These are phyloP conservation scores for Cataglyphis albicans DNA, from an alignment of 2,888 invertebrate species.

Conservation along the genomic window DNA sequence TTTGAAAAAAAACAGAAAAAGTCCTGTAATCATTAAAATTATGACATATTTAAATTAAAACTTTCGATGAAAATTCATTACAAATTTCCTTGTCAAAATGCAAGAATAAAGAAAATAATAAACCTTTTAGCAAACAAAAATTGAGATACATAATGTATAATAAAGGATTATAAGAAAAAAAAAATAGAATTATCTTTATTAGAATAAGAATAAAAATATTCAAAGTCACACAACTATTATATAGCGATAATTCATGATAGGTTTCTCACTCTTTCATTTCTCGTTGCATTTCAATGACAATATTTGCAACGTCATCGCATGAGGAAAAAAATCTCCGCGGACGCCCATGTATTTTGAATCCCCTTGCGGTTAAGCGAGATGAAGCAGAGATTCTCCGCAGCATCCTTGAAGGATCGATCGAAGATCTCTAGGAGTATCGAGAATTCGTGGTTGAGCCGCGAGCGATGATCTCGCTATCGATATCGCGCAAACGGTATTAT, in stretches of 20 bases:
- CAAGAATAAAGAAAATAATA: not conserved
- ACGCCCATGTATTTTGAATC: slow-evolving; percentile 18
- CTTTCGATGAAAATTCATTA: not conserved
- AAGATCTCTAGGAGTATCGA: slow-evolving; percentile 35
- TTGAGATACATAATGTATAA: not conserved
- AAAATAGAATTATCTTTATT: not conserved
- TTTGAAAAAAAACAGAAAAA: not conserved
- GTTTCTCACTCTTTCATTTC: not conserved
- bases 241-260: not conserved
- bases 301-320: slow-evolving; percentile 21
- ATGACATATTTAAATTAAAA: not conserved
- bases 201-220: not conserved
- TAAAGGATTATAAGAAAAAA: not conserved
- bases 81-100: not conserved
- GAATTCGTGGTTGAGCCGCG: slow-evolving; percentile 59
- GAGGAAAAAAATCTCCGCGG: not conserved
- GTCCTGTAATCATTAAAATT: not conserved
- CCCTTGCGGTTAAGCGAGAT: slow-evolving; percentile 22
- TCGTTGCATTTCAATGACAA: not conserved
- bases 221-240: not conserved
- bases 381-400: slow-evolving; percentile 29
- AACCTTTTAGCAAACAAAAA: not conserved
- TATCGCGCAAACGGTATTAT: slow-evolving; percentile 57
- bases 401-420: slow-evolving; percentile 44
- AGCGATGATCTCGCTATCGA: slow-evolving; percentile 63